Base-by-base conservation (phyloP, 2,888 invertebrate genomes). In the Reticulitermes lucifugus region DNA sequence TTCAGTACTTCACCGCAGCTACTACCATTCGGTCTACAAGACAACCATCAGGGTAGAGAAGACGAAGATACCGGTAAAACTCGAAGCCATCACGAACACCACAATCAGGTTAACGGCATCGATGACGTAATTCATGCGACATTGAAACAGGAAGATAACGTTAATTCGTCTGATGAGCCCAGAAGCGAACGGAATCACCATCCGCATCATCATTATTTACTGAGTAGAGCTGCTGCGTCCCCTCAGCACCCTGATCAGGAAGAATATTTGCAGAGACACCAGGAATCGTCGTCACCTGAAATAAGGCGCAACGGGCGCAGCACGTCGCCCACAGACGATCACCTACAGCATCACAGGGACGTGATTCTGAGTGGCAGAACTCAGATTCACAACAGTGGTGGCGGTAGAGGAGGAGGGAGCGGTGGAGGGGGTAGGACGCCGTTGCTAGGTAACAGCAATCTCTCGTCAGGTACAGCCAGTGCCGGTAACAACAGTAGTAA, bases 401-500 rank as follows among this genome's bases (percentile, higher is more conserved):
- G 18, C n/a, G 65, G 65, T 18, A 18, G 55, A 14, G 55, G 18
- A 18, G 55, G 55, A 25, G 65, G 65, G 65, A n/a, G n/a, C 7
- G 65, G 65, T 65, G 65, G 65, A 65, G 77, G 77, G 46, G 77
- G 22, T 21, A 46, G 77, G 77, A 46, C 41, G n/a, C 43, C 41
- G 46, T 77, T 77, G 51, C 77, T 77, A 77, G 51, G 77, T 77
- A 77, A 77, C 46, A 77, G 41, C n/a, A 77, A 43, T n/a, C 77
- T 77, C 46, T 46, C 43, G 6, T n/a, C 77, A 43, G 73, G 73
- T 70, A 70, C 70, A 29, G 70, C 25, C 70, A 43, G 35, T 46
- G 77, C 77, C 21, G 41, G 41, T n/a, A 46, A 46, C 46, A 73
- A 35, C 41, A 77, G 73, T 41, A 21, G 73, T 21, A 73, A 41